Base-by-base conservation (phyloP, 2,888 invertebrate species). In the Catonia carolina region DNA sequence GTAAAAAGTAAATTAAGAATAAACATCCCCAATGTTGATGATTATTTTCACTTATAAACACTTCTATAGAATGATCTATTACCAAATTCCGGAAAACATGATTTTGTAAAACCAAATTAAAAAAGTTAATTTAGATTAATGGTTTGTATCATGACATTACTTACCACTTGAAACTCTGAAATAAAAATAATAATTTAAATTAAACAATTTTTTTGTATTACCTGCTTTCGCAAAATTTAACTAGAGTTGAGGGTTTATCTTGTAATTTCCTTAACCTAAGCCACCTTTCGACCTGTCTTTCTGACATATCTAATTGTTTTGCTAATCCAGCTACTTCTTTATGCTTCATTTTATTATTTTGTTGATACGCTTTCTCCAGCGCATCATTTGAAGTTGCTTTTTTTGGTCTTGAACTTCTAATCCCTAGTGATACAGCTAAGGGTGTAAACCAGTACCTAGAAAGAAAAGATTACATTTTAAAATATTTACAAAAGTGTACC, bases 241-340 rank as follows among this genome's bases (percentile, higher is more conserved):
- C 84, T 66, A 95, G 77, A 2, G 87, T 89, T 18, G 91, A 89
- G 1, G 94, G 93, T 71, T 87, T 91, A 68, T 90, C 90, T 73
- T 90, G 89, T 53, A 86, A 84, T 63, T 86, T 80, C 55, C 94
- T 79, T 58, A 87, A 76, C 63, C 95, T 80, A 75, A 94, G 82
- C 95, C 95, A 96, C 65, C 94, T 78, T 71, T 95, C 91, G 60
- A 95, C 86, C 73, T 93, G 89, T 55, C 94, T 79, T 71, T 89
- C 88, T 17, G 82, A 79, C 81, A 86, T 80, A 72, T 92, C 91
- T 66, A 89, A 72, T 71, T 89, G 88, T 71, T 93, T 92, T 10
- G 89, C 82, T 68, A 93, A 49, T 12, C 64, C 65, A 12, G 61
- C 35, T 1, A 90, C 89, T 79, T 85, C 84, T 72, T 89, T 89